phyloP scores from a whole-genome alignment of 1,140 invertebrate species.

The Cherax destructor region DNA sequence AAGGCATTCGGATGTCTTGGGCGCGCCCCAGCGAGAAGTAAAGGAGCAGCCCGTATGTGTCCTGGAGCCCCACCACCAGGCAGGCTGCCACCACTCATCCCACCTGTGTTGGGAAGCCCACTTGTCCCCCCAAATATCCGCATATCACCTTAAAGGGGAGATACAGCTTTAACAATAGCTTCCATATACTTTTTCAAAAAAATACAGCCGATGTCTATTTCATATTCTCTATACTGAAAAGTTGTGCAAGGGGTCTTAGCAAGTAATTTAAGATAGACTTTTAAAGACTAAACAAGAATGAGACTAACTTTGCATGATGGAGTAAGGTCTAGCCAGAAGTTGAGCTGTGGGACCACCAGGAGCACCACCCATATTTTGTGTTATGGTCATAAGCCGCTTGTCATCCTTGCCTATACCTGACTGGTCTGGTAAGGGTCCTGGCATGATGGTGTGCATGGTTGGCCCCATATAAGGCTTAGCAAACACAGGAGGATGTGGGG shows the following conservation, averaged over 20 bases:
- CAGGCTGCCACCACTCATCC: constrained; percentile 61
- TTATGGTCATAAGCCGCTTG: constrained; percentile 53
- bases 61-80: constrained; percentile 59
- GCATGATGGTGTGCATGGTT: constrained; percentile 54
- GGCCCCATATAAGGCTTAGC: constrained; percentile 65
- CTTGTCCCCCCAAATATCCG: constrained; percentile 68
- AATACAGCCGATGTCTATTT: constrained; percentile 37
- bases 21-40: constrained; percentile 53
- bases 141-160: constrained; percentile 68
- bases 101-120: constrained; percentile 67
- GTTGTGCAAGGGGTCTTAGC: constrained; percentile 9
- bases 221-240: constrained; percentile 23
- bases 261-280: constrained; percentile 22
- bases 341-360: constrained; percentile 53
- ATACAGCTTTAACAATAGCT: constrained; percentile 55
- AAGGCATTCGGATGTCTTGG: constrained; percentile 65
- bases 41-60: constrained; percentile 50
- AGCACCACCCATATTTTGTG: constrained; percentile 50
- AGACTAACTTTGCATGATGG: constrained; percentile 68
- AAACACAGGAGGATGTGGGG: constrained; percentile 63
- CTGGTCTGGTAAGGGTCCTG: constrained; percentile 48
- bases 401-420: constrained; percentile 52
- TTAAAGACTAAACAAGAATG: constrained; percentile 20
- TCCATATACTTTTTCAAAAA: constrained; percentile 15
- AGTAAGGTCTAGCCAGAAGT: constrained; percentile 62